A percentile compares a stretch with the other conserved stretches of the same genome.
phyloP scores from a whole-genome alignment of 2,888 invertebrate genomes.

The Elgonia sp. region DNA sequence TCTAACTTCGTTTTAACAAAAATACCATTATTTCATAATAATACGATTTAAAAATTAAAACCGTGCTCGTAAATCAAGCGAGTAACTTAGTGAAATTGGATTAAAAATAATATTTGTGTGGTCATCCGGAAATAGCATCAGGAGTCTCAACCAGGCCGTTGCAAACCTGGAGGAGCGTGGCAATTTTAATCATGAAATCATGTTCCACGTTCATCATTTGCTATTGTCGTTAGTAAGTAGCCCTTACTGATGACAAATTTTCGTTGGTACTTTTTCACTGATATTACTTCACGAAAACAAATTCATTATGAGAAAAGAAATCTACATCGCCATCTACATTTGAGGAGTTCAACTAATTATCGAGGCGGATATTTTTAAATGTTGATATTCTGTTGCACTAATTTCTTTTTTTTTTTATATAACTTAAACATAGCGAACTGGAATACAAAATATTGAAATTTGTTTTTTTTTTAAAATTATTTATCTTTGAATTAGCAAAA shows the following conservation, averaged over 20 bases:
- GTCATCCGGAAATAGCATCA: conserved; percentile 66
- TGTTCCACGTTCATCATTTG: conserved; percentile 67
- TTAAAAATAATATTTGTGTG: no score
- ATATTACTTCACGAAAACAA: not conserved
- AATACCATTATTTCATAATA: no score
- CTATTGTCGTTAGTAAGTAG: conserved; percentile 66
- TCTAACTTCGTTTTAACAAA: no score
- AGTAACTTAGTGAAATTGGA: no score
- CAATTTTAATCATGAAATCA: conserved; percentile 63
- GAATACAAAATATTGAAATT: no score
- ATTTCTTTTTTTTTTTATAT: no score
- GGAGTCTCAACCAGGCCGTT: conserved; percentile 59
- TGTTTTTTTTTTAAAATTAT: no score
- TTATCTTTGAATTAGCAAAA: no score
- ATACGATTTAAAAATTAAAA: no score
- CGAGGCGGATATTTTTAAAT: not conserved
- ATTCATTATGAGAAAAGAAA: not conserved
- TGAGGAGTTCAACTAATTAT: not conserved
- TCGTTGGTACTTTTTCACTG: not conserved
- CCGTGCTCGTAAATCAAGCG: no score
- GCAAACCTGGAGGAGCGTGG: conserved; percentile 54
- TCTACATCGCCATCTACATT: not conserved
- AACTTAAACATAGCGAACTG: no score
- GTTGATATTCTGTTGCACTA: no score
- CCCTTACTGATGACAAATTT: conserved; percentile 7